phyloP scores from a whole-genome alignment of 2,797 vertebrate species.

The Diceros bicornis region DNA sequence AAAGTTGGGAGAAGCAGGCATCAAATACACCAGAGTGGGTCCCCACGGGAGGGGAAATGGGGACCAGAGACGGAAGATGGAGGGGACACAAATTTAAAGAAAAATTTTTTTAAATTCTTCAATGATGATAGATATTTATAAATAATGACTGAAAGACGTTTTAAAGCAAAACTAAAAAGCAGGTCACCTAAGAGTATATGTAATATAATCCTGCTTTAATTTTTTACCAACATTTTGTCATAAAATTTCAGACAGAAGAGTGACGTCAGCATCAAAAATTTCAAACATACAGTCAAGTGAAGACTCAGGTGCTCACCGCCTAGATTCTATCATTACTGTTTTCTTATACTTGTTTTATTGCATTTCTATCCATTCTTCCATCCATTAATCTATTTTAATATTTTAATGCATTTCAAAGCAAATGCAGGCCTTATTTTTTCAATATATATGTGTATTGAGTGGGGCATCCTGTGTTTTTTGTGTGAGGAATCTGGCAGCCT shows the following conservation, averaged over 20 bases:
- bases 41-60: not conserved
- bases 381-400: not conserved
- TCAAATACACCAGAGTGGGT: not conserved
- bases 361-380: not conserved
- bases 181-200: not conserved
- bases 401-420: conserved; percentile 39
- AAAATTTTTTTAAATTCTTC: not conserved
- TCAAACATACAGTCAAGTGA: not conserved
- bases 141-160: not conserved
- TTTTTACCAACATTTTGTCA: not conserved
- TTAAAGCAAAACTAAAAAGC: conserved; percentile 16
- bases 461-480: not conserved
- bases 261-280: not conserved
- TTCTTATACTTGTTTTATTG: not conserved
- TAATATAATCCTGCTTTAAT: not conserved
- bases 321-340: not conserved
- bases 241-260: not conserved
- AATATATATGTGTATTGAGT: not conserved
- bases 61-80: not conserved
- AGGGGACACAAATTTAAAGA: not conserved
- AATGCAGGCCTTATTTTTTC: not conserved
- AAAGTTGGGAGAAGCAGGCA: not conserved
- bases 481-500: not conserved
- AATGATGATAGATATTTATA: not conserved
- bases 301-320: not conserved